Evolutionary conservation across 1,140 invertebrate genomes (phyloP), one percentile per base, ranked within the genome.

Genomic region (Bombus huntii): DNA sequence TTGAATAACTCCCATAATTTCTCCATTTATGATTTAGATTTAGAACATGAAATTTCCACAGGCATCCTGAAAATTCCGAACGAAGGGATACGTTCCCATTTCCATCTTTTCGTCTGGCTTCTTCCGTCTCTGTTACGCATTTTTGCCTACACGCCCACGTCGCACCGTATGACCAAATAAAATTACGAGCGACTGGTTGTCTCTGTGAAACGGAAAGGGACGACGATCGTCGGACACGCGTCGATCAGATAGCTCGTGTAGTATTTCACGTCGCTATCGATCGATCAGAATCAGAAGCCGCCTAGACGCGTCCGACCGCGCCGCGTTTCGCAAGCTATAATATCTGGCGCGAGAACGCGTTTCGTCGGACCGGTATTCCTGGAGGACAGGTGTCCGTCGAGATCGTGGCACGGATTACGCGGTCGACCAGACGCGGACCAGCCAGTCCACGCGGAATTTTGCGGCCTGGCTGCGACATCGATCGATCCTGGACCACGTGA

Each of bases 371-470:
- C 74, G 83, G 83, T 80, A 80, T 85, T 80, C 78, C 83, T 81
- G 78, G 71, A 81, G 83, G 78, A 85, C 83, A 85, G 83, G 83
- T 85, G 83, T 74, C 83, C 53, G 78, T 74, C 78, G 71, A 85
- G 78, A 81, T 85, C 71, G 71, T 85, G 77, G 78, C 71, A 66
- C 57, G 73, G 81, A 66, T 75, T 81, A 81, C 78, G 83, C 83
- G 83, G 83, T 74, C 71, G 42, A 53, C 44, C 70, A 62, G 42
- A 72, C 53, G 44, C 62, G 47, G 47, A 53, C 47, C 47, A 53
- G 47, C 47, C 47, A 13, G 39, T 73, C 25, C 79, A 34, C 79
- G 72, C 47, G 81, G 74, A 83, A 83, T 81, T 72, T 74, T 53
- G 70, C 80, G 65, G 77, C 77, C 39, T 28, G 34, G 10, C 39